Evolutionary conservation across 2,888 invertebrate species (phyloP), one percentile per base, ranked within the genome.

Genomic region (Zaprionus obscuricornis): DNA sequence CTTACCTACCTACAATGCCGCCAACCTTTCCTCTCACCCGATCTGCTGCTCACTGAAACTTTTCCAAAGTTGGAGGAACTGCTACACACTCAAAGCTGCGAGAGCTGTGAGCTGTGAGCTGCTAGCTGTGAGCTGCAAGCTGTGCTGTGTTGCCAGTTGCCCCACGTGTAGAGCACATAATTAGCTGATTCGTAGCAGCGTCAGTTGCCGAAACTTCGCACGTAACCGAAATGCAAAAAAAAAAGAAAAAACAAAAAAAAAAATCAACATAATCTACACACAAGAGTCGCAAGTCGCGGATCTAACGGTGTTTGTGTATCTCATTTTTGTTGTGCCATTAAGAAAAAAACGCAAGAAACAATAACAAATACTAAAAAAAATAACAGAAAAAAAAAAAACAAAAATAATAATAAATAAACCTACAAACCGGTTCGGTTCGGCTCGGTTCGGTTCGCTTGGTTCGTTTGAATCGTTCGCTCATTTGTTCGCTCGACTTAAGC

Each of bases 241-340:
- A 43, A 34, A 13, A 16, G 10, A 14, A 59, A 18, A 10, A 59
- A 37, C 59, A 43, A 49, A 40, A 59, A 62, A 65, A 73, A 68
- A 77, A 62, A 73, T 64, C 66, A 81, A 58, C 77, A 84, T 66
- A 70, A 81, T 73, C 63, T 56, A 51, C 49, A 36, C 52, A 27
- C 22, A 33, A 13, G 13, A 66, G 58, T 66, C 65, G 49, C 47
- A 26, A 51, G 49, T 55, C 59, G 40, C 37, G 46, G 42, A 66
- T 71, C 81, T 78, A 84, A 78, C 78, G 78, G 78, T 76, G 74
- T 64, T 81, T 79, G 65, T 58, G 46, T 60, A 62, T 65, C 52
- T 58, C 24, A 17, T 43, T 37, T 36, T 49, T 20, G 22, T 49
- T 40, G 42, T 42, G 22, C 33, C 52, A 66, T 76, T 62, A 66